Base-by-base conservation (phyloP, 2,888 invertebrate genomes). In the Patella pellucida region DNA sequence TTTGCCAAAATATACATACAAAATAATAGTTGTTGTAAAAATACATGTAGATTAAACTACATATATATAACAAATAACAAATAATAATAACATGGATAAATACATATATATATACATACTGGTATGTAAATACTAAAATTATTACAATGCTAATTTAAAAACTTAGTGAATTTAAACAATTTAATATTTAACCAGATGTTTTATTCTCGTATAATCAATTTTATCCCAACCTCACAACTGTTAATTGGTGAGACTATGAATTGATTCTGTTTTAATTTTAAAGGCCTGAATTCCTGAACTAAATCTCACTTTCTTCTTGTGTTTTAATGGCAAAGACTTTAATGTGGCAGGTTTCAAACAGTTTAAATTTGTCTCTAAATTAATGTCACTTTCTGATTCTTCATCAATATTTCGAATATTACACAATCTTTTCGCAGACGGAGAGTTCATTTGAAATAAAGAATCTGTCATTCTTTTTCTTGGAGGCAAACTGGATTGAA, bases 301-400 rank as follows among this genome's bases (percentile, higher is more conserved):
- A 41, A 74, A 74, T n/a, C 70, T 54, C 41, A 74, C 74, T 41
- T 71, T 56, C 71, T 74, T 74, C 52, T 71, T 62, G 51, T 77
- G 69, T 52, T 52, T 73, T 3, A 73, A 67, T 68, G 73, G 70
- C 9, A 68, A 67, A 12, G 74, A 71, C 27, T 71, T 73, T 15
- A 71, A 41, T 23, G 71, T 73, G 11, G 52, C 71, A 27, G 68
- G 68, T 56, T 68, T 74, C 23, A 56, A 74, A 69, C 54, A 27
- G 27, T 62, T 41, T 19, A 19, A 41, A 70, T 70, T 54, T 70
- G 69, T 70, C 16, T 68, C 23, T 62, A n/a, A 19, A 52, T 67
- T 31, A 56, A 50, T 56, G n/a, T 51, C 41, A 19, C 41, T 27
- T 68, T 50, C 52, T 27, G 71, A 71, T 75, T 75, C 75, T 72